phyloP scores from a whole-genome alignment of 2,113 vertebrate genomes.

The Engystomops pustulosus region DNA sequence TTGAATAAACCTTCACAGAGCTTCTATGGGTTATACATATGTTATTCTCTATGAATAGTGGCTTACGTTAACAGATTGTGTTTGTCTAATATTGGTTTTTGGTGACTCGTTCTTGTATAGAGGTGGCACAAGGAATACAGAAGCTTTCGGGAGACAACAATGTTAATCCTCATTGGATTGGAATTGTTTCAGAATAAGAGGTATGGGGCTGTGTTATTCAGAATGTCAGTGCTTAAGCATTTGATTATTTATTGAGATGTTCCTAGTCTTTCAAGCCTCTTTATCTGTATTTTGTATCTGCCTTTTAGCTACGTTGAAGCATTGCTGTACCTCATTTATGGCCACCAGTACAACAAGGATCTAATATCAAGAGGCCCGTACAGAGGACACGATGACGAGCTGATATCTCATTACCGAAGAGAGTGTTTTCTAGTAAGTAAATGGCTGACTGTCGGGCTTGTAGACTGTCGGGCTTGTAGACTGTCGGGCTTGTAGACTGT shows the following conservation, averaged over 20 bases:
- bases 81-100: background rate
- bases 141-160: conserved; percentile 90
- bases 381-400: conserved; percentile 88
- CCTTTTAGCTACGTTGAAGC: conserved; percentile 87
- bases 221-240: too few species aligned
- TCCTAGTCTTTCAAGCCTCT: too few species aligned
- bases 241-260: too few species aligned
- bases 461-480: too few species aligned
- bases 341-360: conserved; percentile 96
- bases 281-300: background rate
- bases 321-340: conserved; percentile 91
- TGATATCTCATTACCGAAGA: conserved; percentile 90
- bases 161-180: conserved; percentile 92
- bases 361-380: conserved; percentile 88
- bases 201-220: conserved; percentile 64
- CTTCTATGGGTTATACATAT: too few species aligned
- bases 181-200: conserved; percentile 94
- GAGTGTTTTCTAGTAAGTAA: conserved; percentile 94
- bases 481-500: too few species aligned
- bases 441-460: background rate
- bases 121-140: conserved; percentile 95
- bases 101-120: conserved; percentile 69
- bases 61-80: background rate
- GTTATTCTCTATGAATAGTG: too few species aligned
- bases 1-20: too few species aligned